A percentile compares a stretch with the other conserved stretches of the same genome.
Evolutionary conservation across 2,888 invertebrate genomes (phyloP).

Genomic region (Acanthosepion esculentum): DNA sequence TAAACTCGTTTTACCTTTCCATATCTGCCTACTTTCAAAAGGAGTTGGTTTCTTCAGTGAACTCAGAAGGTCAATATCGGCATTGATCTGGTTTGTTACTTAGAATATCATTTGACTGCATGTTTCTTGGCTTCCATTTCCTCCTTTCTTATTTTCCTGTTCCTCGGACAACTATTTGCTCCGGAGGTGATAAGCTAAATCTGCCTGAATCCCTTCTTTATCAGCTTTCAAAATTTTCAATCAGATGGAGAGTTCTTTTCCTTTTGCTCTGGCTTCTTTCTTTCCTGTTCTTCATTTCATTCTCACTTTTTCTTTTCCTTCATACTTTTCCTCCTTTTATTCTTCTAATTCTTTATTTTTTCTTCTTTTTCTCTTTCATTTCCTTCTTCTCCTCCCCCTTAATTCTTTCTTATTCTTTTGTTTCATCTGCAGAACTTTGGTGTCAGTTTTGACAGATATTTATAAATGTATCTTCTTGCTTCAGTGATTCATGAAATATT

Average conservation of each 20-base stretch:
- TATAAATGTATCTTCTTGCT: conserved; percentile 4
- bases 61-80: background rate
- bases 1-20: no score
- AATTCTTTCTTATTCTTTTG: background rate
- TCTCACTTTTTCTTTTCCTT: background rate
- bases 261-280: no score
- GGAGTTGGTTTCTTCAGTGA: background rate
- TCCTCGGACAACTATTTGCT: background rate
- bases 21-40: background rate
- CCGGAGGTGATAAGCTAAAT: conserved; percentile 16
- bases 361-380: background rate
- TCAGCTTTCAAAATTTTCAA: background rate
- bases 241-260: background rate
- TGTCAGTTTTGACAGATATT: background rate
- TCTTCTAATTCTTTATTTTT: background rate
- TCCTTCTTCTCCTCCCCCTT: background rate
- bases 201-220: background rate
- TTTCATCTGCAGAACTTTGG: background rate
- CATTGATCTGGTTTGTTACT: background rate
- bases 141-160: background rate
- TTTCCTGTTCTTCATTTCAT: no score
- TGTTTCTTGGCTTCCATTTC: background rate
- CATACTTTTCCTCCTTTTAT: background rate
- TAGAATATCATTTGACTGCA: background rate
- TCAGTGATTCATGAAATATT: conserved; percentile 8